Evolutionary conservation across 2,797 vertebrate species (phyloP).

Genomic region (Hippopotamyrus pictus): DNA sequence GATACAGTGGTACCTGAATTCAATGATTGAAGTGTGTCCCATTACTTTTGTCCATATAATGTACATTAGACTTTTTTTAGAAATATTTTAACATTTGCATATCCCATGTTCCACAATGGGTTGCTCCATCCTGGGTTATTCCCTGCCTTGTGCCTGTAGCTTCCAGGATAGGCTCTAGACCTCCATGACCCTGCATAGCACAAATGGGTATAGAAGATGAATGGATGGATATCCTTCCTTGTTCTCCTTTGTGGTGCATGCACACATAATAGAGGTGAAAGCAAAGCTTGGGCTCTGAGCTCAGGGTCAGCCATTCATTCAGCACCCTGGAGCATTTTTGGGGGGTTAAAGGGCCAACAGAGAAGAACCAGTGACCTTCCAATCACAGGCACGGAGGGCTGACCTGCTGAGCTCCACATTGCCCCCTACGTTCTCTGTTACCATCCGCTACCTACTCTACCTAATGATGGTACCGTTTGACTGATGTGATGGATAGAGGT

Average conservation of each 20-base stretch:
- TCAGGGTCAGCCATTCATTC: neutral
- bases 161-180: neutral
- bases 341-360: neutral
- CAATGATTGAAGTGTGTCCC: neutral
- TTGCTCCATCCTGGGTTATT: neutral
- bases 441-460: neutral
- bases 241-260: neutral
- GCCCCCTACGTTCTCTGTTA: neutral
- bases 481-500: neutral
- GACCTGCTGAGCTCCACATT: neutral
- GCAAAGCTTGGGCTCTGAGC: neutral
- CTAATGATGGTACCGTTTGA: neutral
- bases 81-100: neutral
- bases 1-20: neutral
- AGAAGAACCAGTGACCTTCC: neutral
- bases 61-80: neutral
- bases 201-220: neutral
- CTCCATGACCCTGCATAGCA: neutral
- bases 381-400: neutral
- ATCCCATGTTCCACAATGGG: neutral
- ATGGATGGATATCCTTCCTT: neutral
- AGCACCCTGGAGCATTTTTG: neutral
- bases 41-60: neutral
- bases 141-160: neutral
- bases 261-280: neutral